Evolutionary conservation across 2,888 invertebrate genomes (phyloP).

Genomic region (Noctua janthe): DNA sequence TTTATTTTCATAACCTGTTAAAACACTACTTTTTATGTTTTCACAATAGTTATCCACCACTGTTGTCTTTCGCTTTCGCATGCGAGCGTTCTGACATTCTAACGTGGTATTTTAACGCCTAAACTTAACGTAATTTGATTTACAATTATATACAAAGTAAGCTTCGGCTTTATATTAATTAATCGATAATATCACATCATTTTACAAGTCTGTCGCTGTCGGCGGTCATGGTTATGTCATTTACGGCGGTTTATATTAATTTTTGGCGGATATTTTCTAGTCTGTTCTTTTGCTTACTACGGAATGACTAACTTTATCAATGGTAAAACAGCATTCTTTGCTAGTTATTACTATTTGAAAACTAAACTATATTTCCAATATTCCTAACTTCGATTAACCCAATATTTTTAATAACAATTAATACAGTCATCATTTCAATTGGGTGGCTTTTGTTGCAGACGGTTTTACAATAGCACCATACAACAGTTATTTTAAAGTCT

Average conservation of each 20-base stretch:
- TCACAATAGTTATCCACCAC: constrained; percentile 19
- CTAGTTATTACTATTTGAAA: constrained; percentile 27
- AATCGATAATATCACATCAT: constrained; percentile 68
- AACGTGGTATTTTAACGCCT: constrained; percentile 21
- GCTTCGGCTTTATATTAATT: constrained; percentile 61
- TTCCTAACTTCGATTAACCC: constrained; percentile 35
- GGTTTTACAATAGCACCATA: constrained; percentile 35
- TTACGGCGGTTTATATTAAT: neutral
- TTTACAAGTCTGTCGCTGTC: constrained; percentile 47
- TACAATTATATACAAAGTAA: constrained; percentile 52
- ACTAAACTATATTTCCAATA: constrained; percentile 60
- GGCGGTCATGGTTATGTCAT: constrained; percentile 41
- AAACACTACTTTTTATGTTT: neutral
- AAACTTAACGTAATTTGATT: constrained; percentile 41
- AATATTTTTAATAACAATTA: constrained; percentile 27
- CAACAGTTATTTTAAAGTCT: constrained; percentile 7
- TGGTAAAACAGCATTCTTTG: constrained; percentile 27
- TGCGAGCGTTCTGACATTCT: neutral
- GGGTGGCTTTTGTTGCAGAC: constrained; percentile 14
- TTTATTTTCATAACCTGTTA: constrained; percentile 3
- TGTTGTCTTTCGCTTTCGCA: neutral
- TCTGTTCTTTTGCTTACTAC: constrained; percentile 28
- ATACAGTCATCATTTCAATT: constrained; percentile 33
- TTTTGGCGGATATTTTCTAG: constrained; percentile 35
- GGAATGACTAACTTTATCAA: constrained; percentile 16